phyloP scores from a whole-genome alignment of 1,140 invertebrate species.

The Meloidogyne chitwoodi region DNA sequence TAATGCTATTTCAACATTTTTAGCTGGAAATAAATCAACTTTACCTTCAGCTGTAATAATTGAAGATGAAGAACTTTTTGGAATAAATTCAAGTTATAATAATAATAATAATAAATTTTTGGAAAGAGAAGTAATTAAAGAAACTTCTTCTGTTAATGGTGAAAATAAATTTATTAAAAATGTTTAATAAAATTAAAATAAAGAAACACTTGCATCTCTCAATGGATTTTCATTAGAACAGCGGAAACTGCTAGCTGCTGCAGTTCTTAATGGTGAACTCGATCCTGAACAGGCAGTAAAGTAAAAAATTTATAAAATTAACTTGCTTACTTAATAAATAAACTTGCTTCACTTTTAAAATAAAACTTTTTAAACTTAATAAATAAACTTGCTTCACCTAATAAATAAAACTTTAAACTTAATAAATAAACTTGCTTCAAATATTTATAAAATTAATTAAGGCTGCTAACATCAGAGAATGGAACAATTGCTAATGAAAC shows the following conservation, averaged over 20 bases:
- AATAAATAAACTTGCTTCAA: background rate
- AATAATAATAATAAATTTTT: conserved; percentile 3
- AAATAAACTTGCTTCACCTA: background rate
- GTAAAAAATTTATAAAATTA: conserved; percentile 36
- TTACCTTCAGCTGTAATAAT: background rate
- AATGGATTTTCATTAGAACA: conserved; percentile 43
- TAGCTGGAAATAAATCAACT: background rate
- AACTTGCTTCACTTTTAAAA: background rate
- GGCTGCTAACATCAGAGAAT: background rate
- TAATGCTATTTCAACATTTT: background rate
- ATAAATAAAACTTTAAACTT: background rate
- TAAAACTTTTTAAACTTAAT: background rate
- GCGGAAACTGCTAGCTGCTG: conserved; percentile 41
- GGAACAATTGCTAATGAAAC: conserved; percentile 7
- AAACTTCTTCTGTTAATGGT: background rate
- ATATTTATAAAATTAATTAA: background rate
- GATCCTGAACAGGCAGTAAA: conserved; percentile 32
- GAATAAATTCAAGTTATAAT: conserved; percentile 9
- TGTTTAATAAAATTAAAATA: conserved; percentile 1
- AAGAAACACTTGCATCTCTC: conserved; percentile 24
- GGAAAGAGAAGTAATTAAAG: background rate
- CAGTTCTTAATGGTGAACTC: conserved; percentile 48
- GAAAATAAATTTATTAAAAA: background rate
- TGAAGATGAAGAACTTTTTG: conserved; percentile 14
- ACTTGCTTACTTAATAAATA: background rate